A percentile compares a stretch with the other conserved stretches of the same genome.
These are phyloP conservation scores for Triplophysa yarkandensis DNA, from an alignment of 2,797 vertebrate genomes.

Conservation along the genomic window DNA sequence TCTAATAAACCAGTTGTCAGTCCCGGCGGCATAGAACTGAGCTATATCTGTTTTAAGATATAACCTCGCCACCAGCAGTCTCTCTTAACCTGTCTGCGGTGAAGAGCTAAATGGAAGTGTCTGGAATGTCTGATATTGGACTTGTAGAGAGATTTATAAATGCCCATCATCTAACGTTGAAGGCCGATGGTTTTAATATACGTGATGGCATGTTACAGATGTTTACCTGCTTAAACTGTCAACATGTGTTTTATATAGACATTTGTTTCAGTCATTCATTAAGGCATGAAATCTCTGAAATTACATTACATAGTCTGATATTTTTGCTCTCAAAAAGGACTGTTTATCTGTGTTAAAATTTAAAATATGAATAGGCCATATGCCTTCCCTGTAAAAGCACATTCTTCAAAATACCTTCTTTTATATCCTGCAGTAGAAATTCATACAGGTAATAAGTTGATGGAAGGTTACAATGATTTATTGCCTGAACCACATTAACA, in stretches of 20 bases:
- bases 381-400: neutral
- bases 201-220: neutral
- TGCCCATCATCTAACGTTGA: conserved; percentile 6
- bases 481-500: neutral
- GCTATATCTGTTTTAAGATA: conserved; percentile 36
- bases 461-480: neutral
- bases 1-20: conserved; percentile 23
- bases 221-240: neutral
- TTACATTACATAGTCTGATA: neutral
- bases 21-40: neutral
- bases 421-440: neutral
- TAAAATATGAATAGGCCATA: neutral
- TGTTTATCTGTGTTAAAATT: neutral
- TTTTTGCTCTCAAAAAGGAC: neutral
- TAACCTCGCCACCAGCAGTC: neutral
- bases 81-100: conserved; percentile 12
- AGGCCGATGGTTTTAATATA: neutral
- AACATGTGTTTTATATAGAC: neutral
- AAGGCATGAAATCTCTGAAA: neutral
- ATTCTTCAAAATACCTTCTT: neutral
- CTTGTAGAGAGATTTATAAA: conserved; percentile 2
- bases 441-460: too few species aligned
- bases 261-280: neutral
- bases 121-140: neutral
- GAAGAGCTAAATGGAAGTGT: conserved; percentile 15